Percentiles rank a stretch among this genome's conserved stretches.
Conservation (phyloP, 1,140 invertebrate genomes). For the Drosophila truncata region DNA sequence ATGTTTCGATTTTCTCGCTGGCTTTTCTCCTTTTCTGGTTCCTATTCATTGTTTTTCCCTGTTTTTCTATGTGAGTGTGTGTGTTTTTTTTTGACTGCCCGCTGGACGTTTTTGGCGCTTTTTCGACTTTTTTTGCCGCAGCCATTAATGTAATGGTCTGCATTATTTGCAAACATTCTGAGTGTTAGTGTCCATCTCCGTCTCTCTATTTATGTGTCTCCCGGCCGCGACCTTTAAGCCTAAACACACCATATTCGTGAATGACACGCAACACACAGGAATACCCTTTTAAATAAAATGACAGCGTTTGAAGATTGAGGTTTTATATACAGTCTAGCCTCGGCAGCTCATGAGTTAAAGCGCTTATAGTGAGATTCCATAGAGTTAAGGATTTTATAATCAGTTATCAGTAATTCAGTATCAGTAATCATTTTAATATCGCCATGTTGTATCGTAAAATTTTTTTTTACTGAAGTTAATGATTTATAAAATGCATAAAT, state of each 20-base stretch:
- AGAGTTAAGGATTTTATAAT: neutral
- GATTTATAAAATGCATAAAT: no score
- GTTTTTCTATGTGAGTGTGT: neutral
- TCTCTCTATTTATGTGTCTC: slow-evolving; percentile 15
- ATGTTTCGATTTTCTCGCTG: slow-evolving; percentile 69
- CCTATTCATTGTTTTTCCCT: slow-evolving; percentile 35
- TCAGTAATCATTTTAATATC: no score
- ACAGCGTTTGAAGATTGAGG: slow-evolving; percentile 3
- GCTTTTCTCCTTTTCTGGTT: slow-evolving; percentile 3
- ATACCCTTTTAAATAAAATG: slow-evolving; percentile 7
- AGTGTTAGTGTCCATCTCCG: slow-evolving; percentile 49
- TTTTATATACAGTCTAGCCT: slow-evolving; percentile 20
- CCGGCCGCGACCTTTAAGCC: neutral
- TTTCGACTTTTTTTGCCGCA: slow-evolving; percentile 66
- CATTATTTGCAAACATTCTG: slow-evolving; percentile 70
- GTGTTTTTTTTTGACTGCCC: slow-evolving; percentile 19
- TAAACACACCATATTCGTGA: slow-evolving; percentile 26
- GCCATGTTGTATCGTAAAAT: no score
- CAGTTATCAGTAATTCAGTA: no score
- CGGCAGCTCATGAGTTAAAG: neutral
- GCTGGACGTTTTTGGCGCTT: slow-evolving; percentile 49
- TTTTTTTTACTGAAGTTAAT: no score
- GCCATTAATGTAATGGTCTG: slow-evolving; percentile 78
- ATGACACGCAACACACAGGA: slow-evolving; percentile 47
- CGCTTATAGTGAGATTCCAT: neutral